Base-by-base conservation (phyloP, 2,888 invertebrate genomes). In the Noctua pronuba region DNA sequence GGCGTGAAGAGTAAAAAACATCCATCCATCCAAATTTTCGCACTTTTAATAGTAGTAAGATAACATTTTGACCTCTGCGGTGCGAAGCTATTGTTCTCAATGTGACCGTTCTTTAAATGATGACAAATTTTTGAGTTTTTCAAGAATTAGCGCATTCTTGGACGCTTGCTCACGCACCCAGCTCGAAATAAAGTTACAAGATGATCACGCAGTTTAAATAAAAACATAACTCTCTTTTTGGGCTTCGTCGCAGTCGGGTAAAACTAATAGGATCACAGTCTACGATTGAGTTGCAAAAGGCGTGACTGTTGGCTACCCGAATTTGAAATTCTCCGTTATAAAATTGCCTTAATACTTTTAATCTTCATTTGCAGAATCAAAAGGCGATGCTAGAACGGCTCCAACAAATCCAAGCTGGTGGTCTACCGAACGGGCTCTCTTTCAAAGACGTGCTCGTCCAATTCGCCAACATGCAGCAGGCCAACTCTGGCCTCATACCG, bases 381-480 rank as follows among this genome's bases (percentile, higher is more conserved):
- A 96, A 96, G 86, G 95, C 96, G 1, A 96, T 96, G 95, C 78
- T 96, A 13, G 96, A 96, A 77, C 93, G 96, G 0, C 92, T 96
- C 0, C 95, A 96, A 77, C 96, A 96, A 85, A 96, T 94, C 91
- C 97, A 97, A 95, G 97, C 94, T 0, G 95, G 95, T 11, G 91
- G 93, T 24, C 92, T 96, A 66, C 95, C 97, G 21, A 96, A 96
- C 89, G 95, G 97, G 6, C 88, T 97, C 49, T 96, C 94, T 88
- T 98, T 98, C 93, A 98, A 98, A 90, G 98, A 98, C 89, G 98
- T 98, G 46, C 96, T 98, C 24, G 97, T 98, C 5, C 98, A 98
- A 91, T 98, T 98, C 91, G 98, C 98, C 82, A 97, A 96, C 92
- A 96, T 95, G 97, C 96, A 96, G 88, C 96, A 96, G 76, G 88